phyloP scores from a whole-genome alignment of 2,888 invertebrate species.

The Zygaena filipendulae region DNA sequence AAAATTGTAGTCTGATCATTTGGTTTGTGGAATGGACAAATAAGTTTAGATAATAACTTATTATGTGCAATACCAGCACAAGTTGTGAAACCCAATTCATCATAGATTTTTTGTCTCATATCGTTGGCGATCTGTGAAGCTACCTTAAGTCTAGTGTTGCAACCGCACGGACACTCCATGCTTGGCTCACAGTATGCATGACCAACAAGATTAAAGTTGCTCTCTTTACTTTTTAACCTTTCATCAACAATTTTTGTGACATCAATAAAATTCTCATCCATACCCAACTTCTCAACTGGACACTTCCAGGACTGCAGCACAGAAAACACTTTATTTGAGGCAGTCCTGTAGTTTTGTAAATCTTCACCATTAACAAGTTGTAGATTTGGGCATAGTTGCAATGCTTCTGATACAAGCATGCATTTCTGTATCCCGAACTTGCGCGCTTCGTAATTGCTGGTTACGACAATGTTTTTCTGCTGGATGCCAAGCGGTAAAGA shows the following conservation, averaged over 20 bases:
- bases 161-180: constrained; percentile 78
- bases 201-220: constrained; percentile 53
- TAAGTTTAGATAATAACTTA: constrained; percentile 84
- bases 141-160: constrained; percentile 73
- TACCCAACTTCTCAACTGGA: constrained; percentile 81
- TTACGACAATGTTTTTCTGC: constrained; percentile 87
- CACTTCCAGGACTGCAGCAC: constrained; percentile 77
- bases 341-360: constrained; percentile 80
- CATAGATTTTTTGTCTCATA: constrained; percentile 75
- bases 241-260: constrained; percentile 74
- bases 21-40: constrained; percentile 78
- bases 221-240: constrained; percentile 44
- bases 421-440: constrained; percentile 81
- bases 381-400: constrained; percentile 77
- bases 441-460: constrained; percentile 85
- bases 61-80: constrained; percentile 89
- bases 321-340: constrained; percentile 80
- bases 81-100: constrained; percentile 78
- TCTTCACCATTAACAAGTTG: constrained; percentile 86
- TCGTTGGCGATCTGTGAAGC: constrained; percentile 82
- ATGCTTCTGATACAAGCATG: constrained; percentile 81
- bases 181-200: constrained; percentile 67
- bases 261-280: constrained; percentile 89
- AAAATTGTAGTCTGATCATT: constrained; percentile 84
- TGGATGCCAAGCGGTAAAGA: constrained; percentile 81